These are phyloP conservation scores for Arenaria interpres DNA, from an alignment of 2,113 vertebrate genomes.

Conservation along the genomic window DNA sequence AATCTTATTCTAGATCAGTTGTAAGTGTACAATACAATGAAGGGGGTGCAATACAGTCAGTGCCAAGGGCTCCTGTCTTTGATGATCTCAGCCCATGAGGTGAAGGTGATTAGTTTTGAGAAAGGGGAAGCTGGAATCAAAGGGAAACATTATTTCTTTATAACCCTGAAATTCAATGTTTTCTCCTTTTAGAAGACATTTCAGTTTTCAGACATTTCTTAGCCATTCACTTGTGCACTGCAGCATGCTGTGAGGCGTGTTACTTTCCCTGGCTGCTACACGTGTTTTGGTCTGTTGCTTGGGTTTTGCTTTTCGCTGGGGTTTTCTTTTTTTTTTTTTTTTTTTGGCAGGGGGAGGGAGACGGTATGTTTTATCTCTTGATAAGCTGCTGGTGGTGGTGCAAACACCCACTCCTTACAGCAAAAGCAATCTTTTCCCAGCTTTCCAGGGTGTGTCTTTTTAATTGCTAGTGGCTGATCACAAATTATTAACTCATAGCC, in stretches of 20 bases:
- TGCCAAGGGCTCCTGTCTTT: background rate
- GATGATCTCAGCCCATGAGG: background rate
- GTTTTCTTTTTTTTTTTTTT: background rate
- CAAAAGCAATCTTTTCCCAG: background rate
- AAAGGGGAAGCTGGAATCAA: background rate
- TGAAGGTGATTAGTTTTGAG: background rate
- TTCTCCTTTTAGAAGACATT: background rate
- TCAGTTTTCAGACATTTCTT: background rate
- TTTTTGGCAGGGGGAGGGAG: background rate
- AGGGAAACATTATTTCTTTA: background rate
- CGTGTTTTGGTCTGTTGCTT: background rate
- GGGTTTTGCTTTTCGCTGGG: background rate
- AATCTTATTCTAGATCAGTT: background rate
- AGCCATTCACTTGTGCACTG: background rate
- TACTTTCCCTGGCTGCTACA: background rate
- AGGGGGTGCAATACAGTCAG: fast-evolving
- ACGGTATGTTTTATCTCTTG: background rate
- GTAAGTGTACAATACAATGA: background rate
- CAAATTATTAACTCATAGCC: background rate
- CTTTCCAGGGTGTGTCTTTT: background rate
- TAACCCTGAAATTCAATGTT: background rate
- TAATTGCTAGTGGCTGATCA: background rate
- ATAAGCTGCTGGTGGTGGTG: background rate
- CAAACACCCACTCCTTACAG: background rate
- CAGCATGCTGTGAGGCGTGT: fast-evolving